Evolutionary conservation across 1,140 invertebrate genomes (phyloP).

Genomic region (Heterodera schachtii): DNA sequence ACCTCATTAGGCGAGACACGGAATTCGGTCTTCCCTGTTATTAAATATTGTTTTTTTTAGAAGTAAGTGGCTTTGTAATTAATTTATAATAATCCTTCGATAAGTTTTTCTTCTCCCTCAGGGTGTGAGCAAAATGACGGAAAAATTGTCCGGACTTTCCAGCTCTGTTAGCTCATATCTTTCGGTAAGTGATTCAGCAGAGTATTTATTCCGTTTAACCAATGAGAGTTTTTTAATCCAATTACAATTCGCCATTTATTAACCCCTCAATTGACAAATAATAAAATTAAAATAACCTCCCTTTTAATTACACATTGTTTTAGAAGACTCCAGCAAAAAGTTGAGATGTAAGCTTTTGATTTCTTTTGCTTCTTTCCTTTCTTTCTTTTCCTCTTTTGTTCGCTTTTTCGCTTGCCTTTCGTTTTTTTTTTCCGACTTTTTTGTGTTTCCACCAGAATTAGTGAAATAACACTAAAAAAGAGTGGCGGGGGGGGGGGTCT

Average conservation of each 20-base stretch:
- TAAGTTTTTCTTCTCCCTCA: conserved; percentile 63
- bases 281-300: not conserved
- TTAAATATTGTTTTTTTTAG: too few relatives aligned
- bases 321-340: conserved; percentile 30
- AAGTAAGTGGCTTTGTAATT: too few relatives aligned
- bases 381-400: not conserved
- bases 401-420: not conserved
- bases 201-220: not conserved
- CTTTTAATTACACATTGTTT: conserved; percentile 16
- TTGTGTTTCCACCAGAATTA: too few relatives aligned
- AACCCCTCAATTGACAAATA: not conserved
- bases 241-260: too few relatives aligned
- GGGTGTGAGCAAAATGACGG: conserved; percentile 93
- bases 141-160: conserved; percentile 85
- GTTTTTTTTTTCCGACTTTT: not conserved
- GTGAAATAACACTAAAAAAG: too few relatives aligned
- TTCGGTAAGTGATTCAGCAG: conserved; percentile 28
- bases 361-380: conserved; percentile 4
- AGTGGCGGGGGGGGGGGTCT: too few relatives aligned
- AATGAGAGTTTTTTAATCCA: too few relatives aligned
- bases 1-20: too few relatives aligned
- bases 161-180: conserved; percentile 71
- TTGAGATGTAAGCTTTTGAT: conserved; percentile 13
- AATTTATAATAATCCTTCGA: not conserved
- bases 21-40: too few relatives aligned